Evolutionary conservation across 2,113 vertebrate species (phyloP), one percentile per base, ranked within the genome.

Genomic region (Pteruthius melanotis): DNA sequence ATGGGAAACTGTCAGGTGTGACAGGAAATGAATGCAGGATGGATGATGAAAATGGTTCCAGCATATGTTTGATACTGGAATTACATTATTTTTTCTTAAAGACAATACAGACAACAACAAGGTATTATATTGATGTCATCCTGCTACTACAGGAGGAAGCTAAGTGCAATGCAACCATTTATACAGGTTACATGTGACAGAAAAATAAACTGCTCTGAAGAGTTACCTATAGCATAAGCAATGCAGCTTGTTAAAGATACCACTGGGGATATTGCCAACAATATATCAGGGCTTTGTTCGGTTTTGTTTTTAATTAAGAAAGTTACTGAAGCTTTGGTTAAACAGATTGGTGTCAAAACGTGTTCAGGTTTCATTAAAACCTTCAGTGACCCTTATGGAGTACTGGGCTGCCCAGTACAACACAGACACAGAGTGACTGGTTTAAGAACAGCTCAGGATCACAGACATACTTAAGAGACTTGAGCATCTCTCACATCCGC

Each of bases 1-100:
- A 60, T 61, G 61, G 95, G 84, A 95, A 96, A 94, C 93, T 96
- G 14, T 84, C 87, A 91, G 44, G 19, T 60, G 10, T 78, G 84
- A 68, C 23, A 71, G 47, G 31, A 87, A 84, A 82, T 18, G 23
- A 77, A 91, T 53, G 40, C 19, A 56, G 61, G 23, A 85, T 28
- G 45, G 40, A 79, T 40, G 37, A 90, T 61, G 57, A 87, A 85
- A 91, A 89, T 28, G 42, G 26, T 65, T 70, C n/a, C 14, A 61
- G 42, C 27, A 77, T 47, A 64, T 42, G 13, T 47, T 39, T 60
- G 61, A 79, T 21, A 40, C 8, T 22, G 69, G 37, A 86, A 71
- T n/a, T 30, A 7, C 18, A 23, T 13, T 61, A 26, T 23, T 24
- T 50, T 87, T 65, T 39, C 40, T 45, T 9, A 13, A 44, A 57